Evolutionary conservation across 2,113 vertebrate genomes (phyloP).

Genomic region (Laticauda laticaudata): DNA sequence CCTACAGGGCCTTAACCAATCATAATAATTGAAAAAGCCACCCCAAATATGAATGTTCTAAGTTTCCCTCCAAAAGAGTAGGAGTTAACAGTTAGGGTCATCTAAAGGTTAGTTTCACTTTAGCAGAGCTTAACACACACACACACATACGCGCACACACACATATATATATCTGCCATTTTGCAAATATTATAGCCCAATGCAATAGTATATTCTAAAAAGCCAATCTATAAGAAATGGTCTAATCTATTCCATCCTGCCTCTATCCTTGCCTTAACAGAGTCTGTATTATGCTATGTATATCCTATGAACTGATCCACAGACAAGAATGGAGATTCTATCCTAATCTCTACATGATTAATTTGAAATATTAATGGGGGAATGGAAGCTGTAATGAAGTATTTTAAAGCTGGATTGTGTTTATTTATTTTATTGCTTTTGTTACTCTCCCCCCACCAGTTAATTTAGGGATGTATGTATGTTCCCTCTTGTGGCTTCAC

Average conservation of each 20-base stretch:
- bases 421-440: not conserved
- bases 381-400: not conserved
- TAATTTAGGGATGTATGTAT: not conserved
- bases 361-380: not conserved
- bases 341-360: not conserved
- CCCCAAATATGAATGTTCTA: no score
- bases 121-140: no score
- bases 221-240: not conserved
- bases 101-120: no score
- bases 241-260: not conserved
- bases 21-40: no score
- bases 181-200: not conserved
- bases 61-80: no score
- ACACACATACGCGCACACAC: no score
- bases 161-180: not conserved
- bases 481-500: not conserved
- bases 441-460: not conserved
- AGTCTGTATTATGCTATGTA: not conserved
- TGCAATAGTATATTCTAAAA: not conserved
- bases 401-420: not conserved
- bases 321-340: not conserved
- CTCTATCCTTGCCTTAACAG: not conserved
- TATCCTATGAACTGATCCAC: not conserved
- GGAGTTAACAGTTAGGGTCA: no score
- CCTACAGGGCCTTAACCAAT: no score